phyloP scores from a whole-genome alignment of 1,140 invertebrate species.

The Drosophila lacertosa region DNA sequence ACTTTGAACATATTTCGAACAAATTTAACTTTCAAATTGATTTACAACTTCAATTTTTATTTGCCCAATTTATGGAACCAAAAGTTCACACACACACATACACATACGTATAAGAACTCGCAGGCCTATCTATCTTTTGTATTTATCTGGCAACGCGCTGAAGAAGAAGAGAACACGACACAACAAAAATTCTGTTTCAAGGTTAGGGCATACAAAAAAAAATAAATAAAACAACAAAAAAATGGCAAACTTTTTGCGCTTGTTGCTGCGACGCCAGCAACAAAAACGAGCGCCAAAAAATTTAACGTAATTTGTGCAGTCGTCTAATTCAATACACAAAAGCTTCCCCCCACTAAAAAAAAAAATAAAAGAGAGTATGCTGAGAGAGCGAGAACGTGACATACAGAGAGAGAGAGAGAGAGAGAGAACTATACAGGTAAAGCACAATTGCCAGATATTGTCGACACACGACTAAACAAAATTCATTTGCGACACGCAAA shows the following conservation, averaged over 20 bases:
- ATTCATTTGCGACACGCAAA: constrained; percentile 56
- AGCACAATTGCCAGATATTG: constrained; percentile 52
- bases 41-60: constrained; percentile 25
- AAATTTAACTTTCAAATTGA: constrained; percentile 39
- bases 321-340: constrained; percentile 77
- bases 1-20: neutral
- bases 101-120: neutral
- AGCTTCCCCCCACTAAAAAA: constrained; percentile 40
- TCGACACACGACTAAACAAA: constrained; percentile 56
- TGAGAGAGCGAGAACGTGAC: constrained; percentile 7
- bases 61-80: constrained; percentile 13
- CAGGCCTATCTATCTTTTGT: constrained; percentile 36
- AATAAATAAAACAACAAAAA: constrained; percentile 33
- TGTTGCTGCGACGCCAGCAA: constrained; percentile 57
- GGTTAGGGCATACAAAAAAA: constrained; percentile 62
- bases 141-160: constrained; percentile 36
- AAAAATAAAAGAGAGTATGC: too few species aligned
- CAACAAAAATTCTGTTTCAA: constrained; percentile 59
- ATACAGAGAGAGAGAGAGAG: neutral
- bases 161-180: constrained; percentile 18
- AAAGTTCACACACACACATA: constrained; percentile 3
- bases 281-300: constrained; percentile 75
- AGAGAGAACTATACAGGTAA: constrained; percentile 68
- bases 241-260: constrained; percentile 68
- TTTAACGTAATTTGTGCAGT: constrained; percentile 74